phyloP scores from a whole-genome alignment of 2,113 vertebrate species.

The Chunga burmeisteri region DNA sequence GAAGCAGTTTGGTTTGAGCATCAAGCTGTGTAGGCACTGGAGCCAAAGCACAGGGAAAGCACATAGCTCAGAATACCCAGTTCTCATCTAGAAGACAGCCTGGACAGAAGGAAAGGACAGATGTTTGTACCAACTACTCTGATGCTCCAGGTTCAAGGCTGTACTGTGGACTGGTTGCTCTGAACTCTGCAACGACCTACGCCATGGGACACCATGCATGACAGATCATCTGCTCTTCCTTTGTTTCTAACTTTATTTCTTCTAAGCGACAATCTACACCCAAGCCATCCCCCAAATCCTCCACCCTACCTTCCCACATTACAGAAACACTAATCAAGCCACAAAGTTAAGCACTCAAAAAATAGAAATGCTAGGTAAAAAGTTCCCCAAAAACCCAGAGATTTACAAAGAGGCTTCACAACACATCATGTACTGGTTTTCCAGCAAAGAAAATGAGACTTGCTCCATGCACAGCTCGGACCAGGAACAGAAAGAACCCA shows the following conservation, averaged over 20 bases:
- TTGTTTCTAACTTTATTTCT: background rate
- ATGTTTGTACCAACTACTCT: background rate
- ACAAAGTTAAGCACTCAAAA: background rate
- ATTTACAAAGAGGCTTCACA: background rate
- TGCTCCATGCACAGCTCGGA: background rate
- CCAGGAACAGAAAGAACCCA: background rate
- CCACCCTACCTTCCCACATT: background rate
- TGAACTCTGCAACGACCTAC: background rate
- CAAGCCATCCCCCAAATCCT: background rate
- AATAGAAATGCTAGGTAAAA: background rate
- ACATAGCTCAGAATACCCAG: background rate
- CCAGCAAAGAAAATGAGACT: background rate
- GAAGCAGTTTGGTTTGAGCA: background rate
- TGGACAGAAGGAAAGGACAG: background rate
- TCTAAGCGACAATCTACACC: background rate
- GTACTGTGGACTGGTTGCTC: background rate
- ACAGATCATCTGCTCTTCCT: background rate
- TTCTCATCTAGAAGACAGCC: background rate
- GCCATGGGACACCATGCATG: fast-evolving
- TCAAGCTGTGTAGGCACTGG: background rate
- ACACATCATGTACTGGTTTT: background rate
- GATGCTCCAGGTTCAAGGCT: background rate
- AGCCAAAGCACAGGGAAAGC: background rate
- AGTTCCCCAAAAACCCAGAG: background rate
- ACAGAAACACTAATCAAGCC: background rate